Evolutionary conservation across 2,797 vertebrate genomes (phyloP).

Genomic region (Dendrocincla fuliginosa): DNA sequence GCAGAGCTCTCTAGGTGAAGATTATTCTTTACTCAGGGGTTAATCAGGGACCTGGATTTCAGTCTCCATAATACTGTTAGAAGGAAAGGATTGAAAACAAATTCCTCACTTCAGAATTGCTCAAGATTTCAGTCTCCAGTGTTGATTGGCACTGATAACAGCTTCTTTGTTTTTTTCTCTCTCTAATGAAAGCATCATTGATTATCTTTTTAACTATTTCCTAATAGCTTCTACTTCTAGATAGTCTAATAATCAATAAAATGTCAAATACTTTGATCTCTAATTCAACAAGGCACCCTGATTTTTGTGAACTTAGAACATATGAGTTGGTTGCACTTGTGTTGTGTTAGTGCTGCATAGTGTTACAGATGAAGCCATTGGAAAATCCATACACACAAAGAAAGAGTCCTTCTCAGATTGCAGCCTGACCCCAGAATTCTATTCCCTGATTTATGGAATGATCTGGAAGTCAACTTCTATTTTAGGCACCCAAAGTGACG

Average conservation of each 20-base stretch:
- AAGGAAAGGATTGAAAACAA: slow-evolving; percentile 76
- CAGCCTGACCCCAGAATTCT: not conserved
- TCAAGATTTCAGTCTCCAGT: slow-evolving; percentile 76
- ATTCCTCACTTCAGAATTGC: slow-evolving; percentile 80
- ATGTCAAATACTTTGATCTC: not conserved
- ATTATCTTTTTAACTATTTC: not conserved
- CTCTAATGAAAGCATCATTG: not conserved
- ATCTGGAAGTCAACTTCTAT: not conserved
- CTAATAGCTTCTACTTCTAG: not conserved
- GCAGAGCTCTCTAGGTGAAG: slow-evolving; percentile 83
- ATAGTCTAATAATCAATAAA: not conserved
- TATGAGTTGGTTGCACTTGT: not conserved
- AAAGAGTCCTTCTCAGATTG: not conserved
- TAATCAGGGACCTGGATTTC: slow-evolving; percentile 87
- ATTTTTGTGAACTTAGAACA: not conserved
- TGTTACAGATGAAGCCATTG: not conserved
- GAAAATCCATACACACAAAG: not conserved
- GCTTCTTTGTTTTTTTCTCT: slow-evolving; percentile 49
- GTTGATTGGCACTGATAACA: slow-evolving; percentile 77
- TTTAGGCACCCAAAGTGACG: not conserved
- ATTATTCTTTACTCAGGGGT: slow-evolving; percentile 82
- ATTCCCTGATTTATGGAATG: not conserved
- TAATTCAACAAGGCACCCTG: not conserved
- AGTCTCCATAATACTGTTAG: slow-evolving; percentile 78
- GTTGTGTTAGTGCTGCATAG: not conserved